Base-by-base conservation (phyloP, 2,888 invertebrate genomes). In the Ceraclea dissimilis region DNA sequence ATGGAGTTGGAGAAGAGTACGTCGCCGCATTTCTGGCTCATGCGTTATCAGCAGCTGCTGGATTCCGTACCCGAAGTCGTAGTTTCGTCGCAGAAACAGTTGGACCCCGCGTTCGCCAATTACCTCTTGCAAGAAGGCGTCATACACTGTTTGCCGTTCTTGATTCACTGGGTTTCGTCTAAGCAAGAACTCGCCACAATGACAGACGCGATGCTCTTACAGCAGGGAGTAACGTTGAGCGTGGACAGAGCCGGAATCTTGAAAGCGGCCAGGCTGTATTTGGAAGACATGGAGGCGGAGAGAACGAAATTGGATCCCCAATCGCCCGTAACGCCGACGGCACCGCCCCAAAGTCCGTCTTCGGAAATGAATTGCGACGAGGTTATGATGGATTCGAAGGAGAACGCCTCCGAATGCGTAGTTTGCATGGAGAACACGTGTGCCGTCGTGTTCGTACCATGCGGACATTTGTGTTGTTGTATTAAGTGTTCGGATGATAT, bases 401-500 rank as follows among this genome's bases (percentile, higher is more conserved):
- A 53, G 67, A 53, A 54, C 43, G 26, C 49, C 44, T 76, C 82
- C 8, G 92, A 93, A 73, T 93, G 93, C 76, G 88, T 90, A 34
- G 79, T 93, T 64, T 93, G 92, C 69, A 82, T 93, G 82, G 90
- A 91, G 71, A 72, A 75, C 63, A 78, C 76, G 69, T 72, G 73
- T 64, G 82, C 85, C 69, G 79, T 90, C 52, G 86, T 92, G 66
- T 91, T 90, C 76, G 80, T 92, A 64, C 89, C 90, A 54, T 93
- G 93, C 69, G 93, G 93, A 55, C 93, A 93, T 71, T 82, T 91
- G 67, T 93, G 92, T 68, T 87, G 86, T 68, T 93, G 93, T 71
- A 71, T 78, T 52, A 68, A 70, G 51, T 93, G 93, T 73, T 82
- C 86, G 50, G 69, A 71, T 60, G 73, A 75, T 64, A 72, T 80